Evolutionary conservation across 2,113 vertebrate species (phyloP).

Genomic region (Scomber japonicus): DNA sequence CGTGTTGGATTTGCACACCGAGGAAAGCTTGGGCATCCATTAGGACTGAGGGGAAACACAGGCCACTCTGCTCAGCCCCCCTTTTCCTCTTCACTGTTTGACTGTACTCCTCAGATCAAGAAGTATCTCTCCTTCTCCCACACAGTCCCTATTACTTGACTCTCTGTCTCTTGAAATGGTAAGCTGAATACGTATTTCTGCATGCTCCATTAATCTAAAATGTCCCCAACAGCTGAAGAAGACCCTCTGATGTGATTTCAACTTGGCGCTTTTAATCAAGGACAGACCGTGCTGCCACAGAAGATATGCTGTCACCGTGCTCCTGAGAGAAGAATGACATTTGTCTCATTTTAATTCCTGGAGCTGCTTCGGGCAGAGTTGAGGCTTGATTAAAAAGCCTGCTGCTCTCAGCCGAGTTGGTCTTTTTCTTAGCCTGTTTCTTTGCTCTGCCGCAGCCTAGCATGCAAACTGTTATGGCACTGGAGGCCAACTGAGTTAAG

Average conservation of each 20-base stretch:
- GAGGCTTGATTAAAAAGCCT: conserved; percentile 61
- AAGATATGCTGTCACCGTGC: conserved; percentile 36
- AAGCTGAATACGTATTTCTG: conserved; percentile 6
- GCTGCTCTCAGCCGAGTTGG: conserved; percentile 48
- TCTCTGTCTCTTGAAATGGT: conserved; percentile 1
- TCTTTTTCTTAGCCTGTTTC: conserved; percentile 46
- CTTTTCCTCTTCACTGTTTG: conserved; percentile 9
- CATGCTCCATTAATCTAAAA: conserved; percentile 40
- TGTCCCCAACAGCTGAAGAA: conserved; percentile 61
- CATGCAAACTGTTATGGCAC: conserved; percentile 58
- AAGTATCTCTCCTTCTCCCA: neutral
- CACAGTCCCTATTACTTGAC: conserved; percentile 3
- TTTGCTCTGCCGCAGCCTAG: conserved; percentile 44
- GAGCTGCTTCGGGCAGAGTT: conserved; percentile 56
- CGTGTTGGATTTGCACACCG: conserved; percentile 73
- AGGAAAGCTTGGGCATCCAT: conserved; percentile 61
- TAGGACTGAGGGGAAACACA: conserved; percentile 46
- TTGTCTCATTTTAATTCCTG: conserved; percentile 71
- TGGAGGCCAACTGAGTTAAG: conserved; percentile 57
- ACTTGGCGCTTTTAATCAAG: conserved; percentile 43
- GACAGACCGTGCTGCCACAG: conserved; percentile 50
- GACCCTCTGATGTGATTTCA: conserved; percentile 57
- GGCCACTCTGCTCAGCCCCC: conserved; percentile 33
- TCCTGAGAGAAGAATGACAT: conserved; percentile 65
- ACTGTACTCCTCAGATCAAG: conserved; percentile 30